Conservation (phyloP, 2,797 vertebrate species). For the Percopsis omiscomaycus region DNA sequence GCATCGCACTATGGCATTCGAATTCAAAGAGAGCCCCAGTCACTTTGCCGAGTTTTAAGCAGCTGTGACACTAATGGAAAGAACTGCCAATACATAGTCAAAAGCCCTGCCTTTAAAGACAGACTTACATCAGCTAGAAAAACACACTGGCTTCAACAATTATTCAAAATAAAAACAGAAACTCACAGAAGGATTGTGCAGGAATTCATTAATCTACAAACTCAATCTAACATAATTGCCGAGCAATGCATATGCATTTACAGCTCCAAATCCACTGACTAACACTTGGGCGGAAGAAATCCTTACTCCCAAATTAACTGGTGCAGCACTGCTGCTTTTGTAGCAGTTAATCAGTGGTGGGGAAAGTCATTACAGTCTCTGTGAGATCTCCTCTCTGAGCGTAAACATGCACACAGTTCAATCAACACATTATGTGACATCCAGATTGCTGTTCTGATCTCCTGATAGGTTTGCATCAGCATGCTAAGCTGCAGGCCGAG, state of each 20-base stretch:
- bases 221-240: slow-evolving; percentile 68
- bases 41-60: slow-evolving; percentile 53
- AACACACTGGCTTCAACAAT: slow-evolving; percentile 54
- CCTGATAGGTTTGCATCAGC: slow-evolving; percentile 69
- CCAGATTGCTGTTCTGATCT: slow-evolving; percentile 69
- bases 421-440: slow-evolving; percentile 64
- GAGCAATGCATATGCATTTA: slow-evolving; percentile 57
- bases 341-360: slow-evolving; percentile 65
- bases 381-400: slow-evolving; percentile 55
- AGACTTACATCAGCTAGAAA: slow-evolving; percentile 52
- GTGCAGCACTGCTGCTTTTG: slow-evolving; percentile 49
- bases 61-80: slow-evolving; percentile 68
- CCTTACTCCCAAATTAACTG: slow-evolving; percentile 55
- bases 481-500: slow-evolving; percentile 61
- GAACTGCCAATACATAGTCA: slow-evolving; percentile 61
- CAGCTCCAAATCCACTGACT: slow-evolving; percentile 38
- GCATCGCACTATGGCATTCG: slow-evolving; percentile 46
- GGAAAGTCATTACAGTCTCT: slow-evolving; percentile 72
- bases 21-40: slow-evolving; percentile 51
- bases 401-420: slow-evolving; percentile 74
- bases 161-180: slow-evolving; percentile 63
- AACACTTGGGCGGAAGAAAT: slow-evolving; percentile 51
- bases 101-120: slow-evolving; percentile 57
- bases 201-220: slow-evolving; percentile 70
- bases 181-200: slow-evolving; percentile 48